Percentiles rank a stretch among this genome's conserved stretches.
These are phyloP conservation scores for Oscheius myriophilus DNA, from an alignment of 2,888 invertebrate species.

Conservation along the genomic window DNA sequence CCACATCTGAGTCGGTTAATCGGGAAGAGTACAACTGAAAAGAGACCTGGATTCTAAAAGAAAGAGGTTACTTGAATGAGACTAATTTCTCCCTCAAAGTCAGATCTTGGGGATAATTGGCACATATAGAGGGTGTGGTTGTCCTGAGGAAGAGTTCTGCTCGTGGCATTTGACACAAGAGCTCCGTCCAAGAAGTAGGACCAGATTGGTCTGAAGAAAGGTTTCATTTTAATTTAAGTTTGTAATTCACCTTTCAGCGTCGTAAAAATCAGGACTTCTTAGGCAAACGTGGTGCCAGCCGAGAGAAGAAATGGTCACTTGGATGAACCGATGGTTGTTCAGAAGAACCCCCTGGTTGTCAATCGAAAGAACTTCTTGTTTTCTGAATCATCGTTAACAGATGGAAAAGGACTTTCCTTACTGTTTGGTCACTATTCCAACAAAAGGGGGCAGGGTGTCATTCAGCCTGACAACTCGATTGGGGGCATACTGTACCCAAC, in stretches of 20 bases:
- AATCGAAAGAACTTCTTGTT: constrained; percentile 4
- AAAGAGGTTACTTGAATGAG: constrained; percentile 13
- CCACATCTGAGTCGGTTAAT: constrained; percentile 15
- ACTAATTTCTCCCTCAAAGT: constrained; percentile 28
- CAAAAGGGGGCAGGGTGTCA: constrained; percentile 19
- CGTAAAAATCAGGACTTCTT: constrained; percentile 7
- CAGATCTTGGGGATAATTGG: constrained; percentile 3
- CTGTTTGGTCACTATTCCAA: constrained; percentile 15
- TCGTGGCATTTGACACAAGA: constrained; percentile 12
- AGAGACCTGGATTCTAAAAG: not conserved
- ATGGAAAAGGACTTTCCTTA: not conserved
- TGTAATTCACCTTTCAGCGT: constrained; percentile 1
- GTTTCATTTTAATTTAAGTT: not conserved
- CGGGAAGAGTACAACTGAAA: constrained; percentile 21
- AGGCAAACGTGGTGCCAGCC: constrained; percentile 31
- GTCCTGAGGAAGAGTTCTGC: constrained; percentile 22
- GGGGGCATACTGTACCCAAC: constrained; percentile 28
- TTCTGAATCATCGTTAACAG: not conserved
- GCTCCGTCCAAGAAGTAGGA: constrained; percentile 22
- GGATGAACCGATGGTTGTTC: not conserved
- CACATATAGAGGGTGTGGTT: constrained; percentile 14
- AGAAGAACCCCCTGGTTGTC: constrained; percentile 26
- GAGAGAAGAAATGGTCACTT: constrained; percentile 3
- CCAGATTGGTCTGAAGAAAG: constrained; percentile 20
- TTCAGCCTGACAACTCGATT: not conserved